These are phyloP conservation scores for Nasonia giraulti DNA, from an alignment of 1,140 invertebrate genomes.

Conservation along the genomic window DNA sequence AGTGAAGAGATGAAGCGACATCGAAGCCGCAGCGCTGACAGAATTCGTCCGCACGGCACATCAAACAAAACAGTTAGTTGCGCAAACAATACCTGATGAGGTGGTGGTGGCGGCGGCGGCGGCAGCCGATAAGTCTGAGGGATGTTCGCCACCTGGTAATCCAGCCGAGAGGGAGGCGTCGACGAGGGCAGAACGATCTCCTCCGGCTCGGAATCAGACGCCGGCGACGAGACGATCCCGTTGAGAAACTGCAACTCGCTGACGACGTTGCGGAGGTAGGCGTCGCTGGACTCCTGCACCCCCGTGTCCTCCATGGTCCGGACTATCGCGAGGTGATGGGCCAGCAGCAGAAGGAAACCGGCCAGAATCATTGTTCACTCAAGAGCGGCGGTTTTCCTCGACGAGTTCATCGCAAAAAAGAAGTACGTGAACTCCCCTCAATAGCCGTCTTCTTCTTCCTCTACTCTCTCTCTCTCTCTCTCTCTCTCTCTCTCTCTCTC, in stretches of 20 bases:
- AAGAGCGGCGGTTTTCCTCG: background rate
- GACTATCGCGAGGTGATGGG: background rate
- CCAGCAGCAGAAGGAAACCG: background rate
- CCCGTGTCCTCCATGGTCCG: background rate
- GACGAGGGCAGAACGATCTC: background rate
- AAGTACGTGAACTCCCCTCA: background rate
- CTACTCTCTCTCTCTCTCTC: too few species aligned
- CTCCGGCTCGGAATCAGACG: background rate
- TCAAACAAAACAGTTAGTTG: too few species aligned
- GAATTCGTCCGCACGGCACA: background rate
- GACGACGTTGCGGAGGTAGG: conserved; percentile 44
- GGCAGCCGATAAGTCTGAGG: background rate
- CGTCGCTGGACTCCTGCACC: conserved; percentile 18
- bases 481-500: too few species aligned
- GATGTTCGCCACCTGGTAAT: background rate
- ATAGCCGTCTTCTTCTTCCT: too few species aligned
- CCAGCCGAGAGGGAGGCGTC: background rate
- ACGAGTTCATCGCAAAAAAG: background rate
- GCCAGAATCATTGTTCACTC: background rate
- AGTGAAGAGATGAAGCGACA: too few species aligned
- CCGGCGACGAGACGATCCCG: background rate
- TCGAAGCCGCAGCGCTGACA: too few species aligned
- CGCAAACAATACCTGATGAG: too few species aligned
- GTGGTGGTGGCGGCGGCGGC: too few species aligned
- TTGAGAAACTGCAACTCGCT: conserved; percentile 26